Evolutionary conservation across 2,888 invertebrate species (phyloP), one percentile per base, ranked within the genome.

Genomic region (Dolichopus griseipennis): DNA sequence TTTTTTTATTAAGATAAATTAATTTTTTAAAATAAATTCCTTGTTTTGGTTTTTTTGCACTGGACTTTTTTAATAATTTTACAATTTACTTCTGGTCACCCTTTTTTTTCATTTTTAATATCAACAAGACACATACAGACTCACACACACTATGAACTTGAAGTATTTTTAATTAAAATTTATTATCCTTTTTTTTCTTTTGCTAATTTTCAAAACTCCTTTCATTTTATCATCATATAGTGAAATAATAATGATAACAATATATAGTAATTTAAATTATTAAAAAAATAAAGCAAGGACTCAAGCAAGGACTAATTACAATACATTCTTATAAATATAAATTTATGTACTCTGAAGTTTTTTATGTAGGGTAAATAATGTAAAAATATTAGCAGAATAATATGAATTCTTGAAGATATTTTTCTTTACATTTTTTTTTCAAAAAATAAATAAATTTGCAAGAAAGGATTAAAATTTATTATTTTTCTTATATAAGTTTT

Each of bases 141-240:
- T 4, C 27, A 27, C 27, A 27, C 27, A 27, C 27, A 52, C 15
- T 52, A 2, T 3, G 18, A 18, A 52, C n/a, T 52, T 52, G 52
- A 52, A 52, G 12, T 52, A 15, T 52, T 52, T 52, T 52, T 52
- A 52, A 52, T 52, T 52, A 52, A 52, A 52, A 52, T 52, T 52
- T 52, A 52, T 52, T 52, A 52, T 52, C 52, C 18, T 52, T 52
- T 52, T n/a, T n/a, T n/a, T n/a, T n/a, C n/a, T n/a, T 2, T 18
- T 18, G 52, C 52, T 52, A 52, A 52, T 52, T 52, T 37, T 52
- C 18, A 52, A n/a, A n/a, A 18, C 18, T 52, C 52, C 15, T 52
- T 18, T 10, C 8, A 37, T 1, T 37, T 27, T 4, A 27, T 52
- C 18, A 52, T 52, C 15, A 52, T 52, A 18, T 52, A 18, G 52